A percentile compares a stretch with the other conserved stretches of the same genome.
phyloP scores from a whole-genome alignment of 23 tunicate species.

The Diplosoma virens region DNA sequence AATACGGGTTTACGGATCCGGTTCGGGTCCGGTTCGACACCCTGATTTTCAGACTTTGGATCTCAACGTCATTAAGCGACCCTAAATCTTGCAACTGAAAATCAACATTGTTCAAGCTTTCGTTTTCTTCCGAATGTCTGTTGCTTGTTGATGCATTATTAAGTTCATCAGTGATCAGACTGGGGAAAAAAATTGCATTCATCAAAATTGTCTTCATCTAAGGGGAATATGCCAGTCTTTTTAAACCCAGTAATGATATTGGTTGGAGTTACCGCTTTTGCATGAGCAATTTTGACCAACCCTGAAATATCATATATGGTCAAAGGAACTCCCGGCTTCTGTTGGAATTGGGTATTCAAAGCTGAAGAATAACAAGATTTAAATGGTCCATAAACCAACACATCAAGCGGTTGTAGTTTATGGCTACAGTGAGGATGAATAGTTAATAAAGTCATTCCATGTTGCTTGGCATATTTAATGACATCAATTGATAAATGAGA shows the following conservation, averaged over 20 bases:
- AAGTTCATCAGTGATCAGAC: no score
- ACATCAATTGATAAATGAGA: constrained; percentile 12
- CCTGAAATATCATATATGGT: constrained; percentile 19
- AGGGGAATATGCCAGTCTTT: neutral
- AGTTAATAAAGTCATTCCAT: constrained; percentile 18
- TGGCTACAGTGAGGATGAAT: constrained; percentile 31
- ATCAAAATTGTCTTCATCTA: neutral
- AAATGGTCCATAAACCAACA: constrained; percentile 33
- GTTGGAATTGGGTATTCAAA: neutral
- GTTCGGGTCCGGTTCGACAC: no score
- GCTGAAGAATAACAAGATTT: constrained; percentile 8
- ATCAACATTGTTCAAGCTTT: no score
- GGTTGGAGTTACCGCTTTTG: neutral
- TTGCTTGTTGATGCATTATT: no score
- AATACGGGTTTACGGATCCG: no score
- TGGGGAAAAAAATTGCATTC: neutral
- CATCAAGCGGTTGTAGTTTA: constrained; percentile 37
- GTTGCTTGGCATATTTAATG: constrained; percentile 7
- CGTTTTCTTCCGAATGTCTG: no score
- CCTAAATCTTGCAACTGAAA: no score
- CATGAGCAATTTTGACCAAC: constrained; percentile 8
- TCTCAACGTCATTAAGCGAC: no score
- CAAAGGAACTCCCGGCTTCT: neutral
- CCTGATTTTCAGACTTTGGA: no score
- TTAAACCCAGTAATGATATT: constrained; percentile 22